A percentile compares a stretch with the other conserved stretches of the same genome.
Conservation (phyloP, 1,140 invertebrate genomes). For the Ectropis grisescens region DNA sequence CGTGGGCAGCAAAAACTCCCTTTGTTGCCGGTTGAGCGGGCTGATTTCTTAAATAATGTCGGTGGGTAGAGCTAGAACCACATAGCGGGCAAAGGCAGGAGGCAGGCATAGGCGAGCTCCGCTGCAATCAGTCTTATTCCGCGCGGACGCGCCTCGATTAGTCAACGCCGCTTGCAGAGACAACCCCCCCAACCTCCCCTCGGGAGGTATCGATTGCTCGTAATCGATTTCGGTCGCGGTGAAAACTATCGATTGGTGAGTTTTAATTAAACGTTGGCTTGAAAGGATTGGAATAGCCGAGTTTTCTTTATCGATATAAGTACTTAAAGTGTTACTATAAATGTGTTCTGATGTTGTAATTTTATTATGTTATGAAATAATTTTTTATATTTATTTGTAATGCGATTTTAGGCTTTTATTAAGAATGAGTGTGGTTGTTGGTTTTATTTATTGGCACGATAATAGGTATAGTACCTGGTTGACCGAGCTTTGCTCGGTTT, state of each 20-base stretch:
- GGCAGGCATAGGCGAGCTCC: slow-evolving; percentile 45
- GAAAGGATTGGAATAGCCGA: no score
- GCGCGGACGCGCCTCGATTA: slow-evolving; percentile 62
- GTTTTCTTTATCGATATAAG: no score
- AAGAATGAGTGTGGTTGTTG: no score
- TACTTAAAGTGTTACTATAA: no score
- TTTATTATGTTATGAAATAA: no score
- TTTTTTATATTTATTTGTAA: no score
- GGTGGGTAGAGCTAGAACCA: slow-evolving; percentile 35
- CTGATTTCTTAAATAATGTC: slow-evolving; percentile 68
- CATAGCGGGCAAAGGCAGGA: slow-evolving; percentile 47
- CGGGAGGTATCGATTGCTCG: slow-evolving; percentile 47
- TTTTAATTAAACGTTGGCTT: slow-evolving; percentile 20
- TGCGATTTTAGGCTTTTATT: no score
- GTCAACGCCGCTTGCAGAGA: slow-evolving; percentile 63
- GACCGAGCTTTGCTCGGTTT: no score
- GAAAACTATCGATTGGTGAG: slow-evolving; percentile 20
- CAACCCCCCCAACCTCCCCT: slow-evolving; percentile 43
- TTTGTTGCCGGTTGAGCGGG: slow-evolving; percentile 54
- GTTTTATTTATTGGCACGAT: no score
- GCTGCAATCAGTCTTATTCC: slow-evolving; percentile 66
- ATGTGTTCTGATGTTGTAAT: no score
- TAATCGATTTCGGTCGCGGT: slow-evolving; percentile 48
- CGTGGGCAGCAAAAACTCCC: slow-evolving; percentile 47
- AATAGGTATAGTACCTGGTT: no score